Evolutionary conservation across 2,888 invertebrate species (phyloP), one percentile per base, ranked within the genome.

Genomic region (Meiosimyza platycephala): DNA sequence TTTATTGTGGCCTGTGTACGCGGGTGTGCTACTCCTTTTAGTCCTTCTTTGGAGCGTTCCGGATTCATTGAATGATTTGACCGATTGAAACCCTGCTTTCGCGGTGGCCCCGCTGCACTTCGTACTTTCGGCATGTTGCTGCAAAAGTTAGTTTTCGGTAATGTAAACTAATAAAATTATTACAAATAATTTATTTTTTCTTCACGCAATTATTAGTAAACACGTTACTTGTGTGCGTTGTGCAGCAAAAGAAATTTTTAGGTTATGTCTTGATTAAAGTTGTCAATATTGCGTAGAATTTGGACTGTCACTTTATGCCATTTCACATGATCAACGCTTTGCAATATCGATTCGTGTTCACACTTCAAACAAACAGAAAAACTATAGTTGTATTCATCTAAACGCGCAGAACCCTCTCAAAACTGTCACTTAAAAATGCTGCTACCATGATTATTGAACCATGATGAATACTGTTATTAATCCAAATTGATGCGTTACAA

Each of bases 31-130:
- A 96, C 95, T 69, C 95, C 95, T 88, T 95, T 94, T 71, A 96
- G 88, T 1, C 93, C 93, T 81, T 93, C 92, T 16, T 89, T 91
- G 15, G 93, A 89, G 68, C 97, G 90, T 79, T 98, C 96, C 28
- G 97, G 97, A 86, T 98, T 98, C 95, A 98, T 95, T 71, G 97
- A 97, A 88, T 98, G 97, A 51, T 91, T 92, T 51, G 95, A 95
- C 82, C 91, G 93, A 83, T 95, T 95, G 83, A 96, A 92, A 66
- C 95, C 94, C 89, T 95, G 92, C 83, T 92, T 95, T 13, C 94
- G 92, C 89, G 95, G 94, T 48, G 93, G 89, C 70, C 94, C 94
- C 82, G 91, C 86, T 1, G 90, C 87, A 74, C 93, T 93, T 73
- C 92, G 90, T 77, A 93, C 91, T 89, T 95, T 95, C 52, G 93